phyloP scores from a whole-genome alignment of 2,113 vertebrate genomes.

The Jaculus jaculus region DNA sequence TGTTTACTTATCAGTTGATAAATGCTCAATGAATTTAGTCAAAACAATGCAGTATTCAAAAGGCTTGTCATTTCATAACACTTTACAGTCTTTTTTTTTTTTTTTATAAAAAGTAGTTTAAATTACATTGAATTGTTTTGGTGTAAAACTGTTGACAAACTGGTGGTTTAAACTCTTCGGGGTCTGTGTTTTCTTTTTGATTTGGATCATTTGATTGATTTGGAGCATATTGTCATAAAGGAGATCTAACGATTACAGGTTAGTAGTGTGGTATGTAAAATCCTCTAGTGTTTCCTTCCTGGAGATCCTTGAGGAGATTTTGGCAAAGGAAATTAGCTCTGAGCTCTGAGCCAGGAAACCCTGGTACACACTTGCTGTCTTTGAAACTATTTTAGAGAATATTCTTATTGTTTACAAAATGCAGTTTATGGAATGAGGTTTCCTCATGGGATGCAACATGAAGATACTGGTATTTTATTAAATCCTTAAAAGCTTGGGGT shows the following conservation, averaged over 20 bases:
- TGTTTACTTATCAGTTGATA: constrained; percentile 25
- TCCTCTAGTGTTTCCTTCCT: constrained; percentile 30
- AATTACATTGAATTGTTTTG: constrained; percentile 28
- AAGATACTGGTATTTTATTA: constrained; percentile 65
- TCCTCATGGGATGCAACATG: constrained; percentile 51
- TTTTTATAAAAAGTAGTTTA: too few relatives aligned
- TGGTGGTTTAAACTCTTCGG: constrained; percentile 3
- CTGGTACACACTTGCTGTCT: constrained; percentile 3
- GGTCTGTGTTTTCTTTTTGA: constrained; percentile 44
- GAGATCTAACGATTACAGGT: background rate
- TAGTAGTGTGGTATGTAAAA: background rate
- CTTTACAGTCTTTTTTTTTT: constrained; percentile 21
- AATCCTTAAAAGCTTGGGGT: background rate
- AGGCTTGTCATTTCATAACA: background rate
- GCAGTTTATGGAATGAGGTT: constrained; percentile 15
- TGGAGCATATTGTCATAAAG: constrained; percentile 33
- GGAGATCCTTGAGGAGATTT: constrained; percentile 12
- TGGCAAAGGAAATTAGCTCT: constrained; percentile 10
- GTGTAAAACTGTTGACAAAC: constrained; percentile 30
- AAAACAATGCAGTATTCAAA: background rate
- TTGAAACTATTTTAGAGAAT: constrained; percentile 48
- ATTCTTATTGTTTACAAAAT: constrained; percentile 60
- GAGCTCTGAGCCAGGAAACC: background rate
- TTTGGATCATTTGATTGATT: background rate
- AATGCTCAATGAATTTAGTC: constrained; percentile 24